Evolutionary conservation across 2,113 vertebrate genomes (phyloP), one percentile per base, ranked within the genome.

Genomic region (Pogonocichla stellata): DNA sequence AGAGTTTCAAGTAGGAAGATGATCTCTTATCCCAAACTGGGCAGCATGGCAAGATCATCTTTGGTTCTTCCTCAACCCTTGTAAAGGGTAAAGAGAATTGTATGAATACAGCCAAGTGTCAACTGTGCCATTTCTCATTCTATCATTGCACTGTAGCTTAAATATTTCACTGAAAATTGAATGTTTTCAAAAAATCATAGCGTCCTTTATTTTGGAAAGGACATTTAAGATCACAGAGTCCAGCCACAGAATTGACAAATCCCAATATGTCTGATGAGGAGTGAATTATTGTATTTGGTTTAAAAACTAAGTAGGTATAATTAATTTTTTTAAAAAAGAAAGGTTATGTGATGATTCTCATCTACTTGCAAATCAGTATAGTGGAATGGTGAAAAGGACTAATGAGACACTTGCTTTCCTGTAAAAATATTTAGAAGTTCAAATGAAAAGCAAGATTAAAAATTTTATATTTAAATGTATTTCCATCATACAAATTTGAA

Each of bases 381-480:
- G 62, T 25, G 14, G 50, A 86, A 48, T 12, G 15, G 45, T 9
- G 5, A 48, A 80, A 82, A 73, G 26, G 54, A 12, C 29, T 73
- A 73, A 69, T 5, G 31, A 92, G 42, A 14, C 18, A 16, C 19
- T 50, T 28, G 12, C 9, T 60, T 91, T 66, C 47, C 61, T 45
- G 16, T 58, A 88, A 54, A 29, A 80, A 25, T 13, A 17, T 77
- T 88, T 64, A 47, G 18, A 73, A 85, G 56, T 74, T 91, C 47
- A 92, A 65, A 84, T 74, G 11, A 91, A 84, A 95, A 95, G 31
- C 24, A 50, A 84, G 65, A 81, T 58, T 45, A 29, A 92, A 92
- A 86, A 88, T 28, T 19, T 69, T 80, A 12, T 65, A 77, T 86
- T 88, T 77, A 83, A 88, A 93, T 92, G 64, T 22, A 14, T 58